Base-by-base conservation (phyloP, 1,140 invertebrate species). In the Aphidius ervi region DNA sequence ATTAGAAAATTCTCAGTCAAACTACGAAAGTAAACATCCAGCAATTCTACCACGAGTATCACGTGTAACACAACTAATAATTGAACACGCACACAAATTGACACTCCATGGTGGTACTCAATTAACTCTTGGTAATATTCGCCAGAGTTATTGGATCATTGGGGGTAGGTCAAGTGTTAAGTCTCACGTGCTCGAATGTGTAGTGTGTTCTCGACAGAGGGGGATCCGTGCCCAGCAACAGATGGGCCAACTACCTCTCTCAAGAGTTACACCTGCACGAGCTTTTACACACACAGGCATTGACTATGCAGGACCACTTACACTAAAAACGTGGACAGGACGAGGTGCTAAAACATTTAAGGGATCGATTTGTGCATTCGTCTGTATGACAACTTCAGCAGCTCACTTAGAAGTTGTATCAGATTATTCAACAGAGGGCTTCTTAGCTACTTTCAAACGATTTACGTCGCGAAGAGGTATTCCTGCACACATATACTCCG, bases 291-390 rank as follows among this genome's bases (percentile, higher is more conserved):
- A 60, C 31, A 56, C 67, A 3, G 74, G 72, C 0, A 49, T 74
- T 3, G 73, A 78, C 53, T 77, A 74, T 46, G 70, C 68, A 10
- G 75, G 76, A n/a, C 70, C 73, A 7, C 62, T 74, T 7, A 48
- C 62, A 2, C 47, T 74, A 0, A 74, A 72, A 62, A 64, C 41
- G 4, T 65, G 54, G 37, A 61, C 57, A 7, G 60, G 60, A 23
- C 63, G 67, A 23, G 61, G 59, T 2, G 58, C 58, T 7, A 56
- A 59, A 42, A 43, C 59, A 40, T 63, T 49, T 1, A 75, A 69
- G 23, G 61, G 41, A 2, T 74, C 70, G 43, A 65, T 74, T 4
- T 64, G 58, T 23, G 53, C 70, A 2, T 73, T 70, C 39, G 64
- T 68, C 5, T 70, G 70, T 20, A 62, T 70, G 20, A 43, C 62